These are phyloP conservation scores for Drosophila paramelanica DNA, from an alignment of 2,888 invertebrate species.

Conservation along the genomic window DNA sequence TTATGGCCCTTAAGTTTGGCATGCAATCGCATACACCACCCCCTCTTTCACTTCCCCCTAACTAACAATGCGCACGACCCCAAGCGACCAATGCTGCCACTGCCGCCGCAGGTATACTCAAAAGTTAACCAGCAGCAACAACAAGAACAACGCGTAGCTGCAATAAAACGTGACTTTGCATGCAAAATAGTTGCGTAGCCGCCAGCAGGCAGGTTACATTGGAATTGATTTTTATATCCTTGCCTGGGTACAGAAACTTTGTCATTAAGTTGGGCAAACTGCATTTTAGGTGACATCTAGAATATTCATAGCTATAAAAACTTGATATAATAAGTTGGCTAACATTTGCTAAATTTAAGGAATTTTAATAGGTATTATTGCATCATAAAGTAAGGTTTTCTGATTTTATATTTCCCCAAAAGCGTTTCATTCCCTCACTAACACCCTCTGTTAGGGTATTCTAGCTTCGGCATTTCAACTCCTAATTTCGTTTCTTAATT, in stretches of 20 bases:
- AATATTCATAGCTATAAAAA: too few relatives aligned
- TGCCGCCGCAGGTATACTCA: constrained; percentile 72
- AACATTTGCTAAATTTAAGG: neutral
- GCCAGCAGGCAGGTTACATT: constrained; percentile 62
- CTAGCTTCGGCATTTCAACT: constrained; percentile 3
- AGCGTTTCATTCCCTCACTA: too few relatives aligned
- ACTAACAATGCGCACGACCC: constrained; percentile 39
- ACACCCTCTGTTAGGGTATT: constrained; percentile 24
- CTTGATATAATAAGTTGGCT: neutral
- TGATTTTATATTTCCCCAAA: neutral
- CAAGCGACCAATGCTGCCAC: constrained; percentile 39
- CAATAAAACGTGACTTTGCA: constrained; percentile 84
- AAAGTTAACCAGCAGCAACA: constrained; percentile 66
- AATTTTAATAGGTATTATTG: too few relatives aligned
- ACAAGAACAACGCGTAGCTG: constrained; percentile 56
- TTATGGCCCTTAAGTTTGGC: constrained; percentile 75
- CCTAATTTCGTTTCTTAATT: constrained; percentile 49
- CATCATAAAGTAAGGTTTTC: too few relatives aligned
- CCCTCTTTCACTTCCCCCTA: constrained; percentile 1
- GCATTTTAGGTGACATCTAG: neutral
- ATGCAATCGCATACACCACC: constrained; percentile 31
- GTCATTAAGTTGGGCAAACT: constrained; percentile 16
- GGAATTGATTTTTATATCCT: constrained; percentile 71
- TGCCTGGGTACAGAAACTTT: constrained; percentile 33
- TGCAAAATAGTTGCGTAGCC: constrained; percentile 77